Conservation (phyloP, 1,140 invertebrate species). For the Zelostemma sp. region DNA sequence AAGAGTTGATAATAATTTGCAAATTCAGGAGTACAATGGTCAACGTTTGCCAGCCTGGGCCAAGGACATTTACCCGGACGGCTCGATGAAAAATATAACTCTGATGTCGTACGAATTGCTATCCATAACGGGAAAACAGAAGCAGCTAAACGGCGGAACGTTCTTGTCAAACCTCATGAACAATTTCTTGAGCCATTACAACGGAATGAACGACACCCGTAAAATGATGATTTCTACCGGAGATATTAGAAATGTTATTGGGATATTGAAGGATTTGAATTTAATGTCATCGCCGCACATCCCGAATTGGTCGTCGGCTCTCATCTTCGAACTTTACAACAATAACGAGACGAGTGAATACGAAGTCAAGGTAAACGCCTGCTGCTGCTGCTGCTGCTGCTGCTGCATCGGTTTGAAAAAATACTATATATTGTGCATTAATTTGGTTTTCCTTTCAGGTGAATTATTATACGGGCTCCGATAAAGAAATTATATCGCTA, state of each 20-base stretch:
- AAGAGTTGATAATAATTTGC: too few relatives aligned
- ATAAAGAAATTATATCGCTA: too few relatives aligned
- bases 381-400: background rate
- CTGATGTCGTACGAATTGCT: slow-evolving; percentile 51
- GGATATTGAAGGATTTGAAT: slow-evolving; percentile 52
- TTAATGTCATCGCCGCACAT: slow-evolving; percentile 39
- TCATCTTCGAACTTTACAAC: slow-evolving; percentile 58
- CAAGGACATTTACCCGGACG: slow-evolving; percentile 42
- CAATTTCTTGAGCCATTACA: slow-evolving; percentile 37
- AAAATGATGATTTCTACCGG: slow-evolving; percentile 59
- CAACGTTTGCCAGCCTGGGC: slow-evolving; percentile 52
- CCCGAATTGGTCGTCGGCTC: slow-evolving; percentile 41
- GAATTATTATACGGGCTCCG: too few relatives aligned
- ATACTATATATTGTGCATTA: too few relatives aligned
- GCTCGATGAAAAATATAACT: slow-evolving; percentile 44
- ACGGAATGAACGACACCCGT: slow-evolving; percentile 10
- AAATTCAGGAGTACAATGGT: slow-evolving; percentile 47
- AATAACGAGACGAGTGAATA: slow-evolving; percentile 44
- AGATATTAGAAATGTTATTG: slow-evolving; percentile 55
- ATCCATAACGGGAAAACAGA: slow-evolving; percentile 50
- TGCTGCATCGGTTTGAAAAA: too few relatives aligned
- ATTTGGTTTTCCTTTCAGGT: too few relatives aligned
- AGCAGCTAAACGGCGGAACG: slow-evolving; percentile 57
- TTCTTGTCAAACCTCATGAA: slow-evolving; percentile 54
- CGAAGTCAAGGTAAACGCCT: slow-evolving; percentile 52